Percentiles rank a stretch among this genome's conserved stretches.
phyloP scores from a whole-genome alignment of 2,888 invertebrate species.

The Napeogenes inachia region DNA sequence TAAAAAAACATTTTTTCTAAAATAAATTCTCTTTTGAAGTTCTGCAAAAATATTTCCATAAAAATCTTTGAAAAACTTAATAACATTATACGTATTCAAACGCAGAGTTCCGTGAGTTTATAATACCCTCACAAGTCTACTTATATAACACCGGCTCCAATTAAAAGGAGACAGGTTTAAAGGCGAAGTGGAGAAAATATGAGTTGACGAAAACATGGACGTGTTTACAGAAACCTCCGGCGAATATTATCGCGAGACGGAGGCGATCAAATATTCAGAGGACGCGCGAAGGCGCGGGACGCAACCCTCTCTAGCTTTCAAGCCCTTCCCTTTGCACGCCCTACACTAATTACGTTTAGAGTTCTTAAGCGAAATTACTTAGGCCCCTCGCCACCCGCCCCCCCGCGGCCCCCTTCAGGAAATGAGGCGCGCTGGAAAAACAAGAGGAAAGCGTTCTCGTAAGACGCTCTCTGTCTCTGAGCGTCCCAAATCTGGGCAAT shows the following conservation, averaged over 20 bases:
- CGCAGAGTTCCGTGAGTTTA: constrained; percentile 68
- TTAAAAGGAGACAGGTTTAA: constrained; percentile 74
- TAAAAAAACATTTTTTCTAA: not conserved
- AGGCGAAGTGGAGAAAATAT: constrained; percentile 64
- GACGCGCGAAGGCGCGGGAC: constrained; percentile 61
- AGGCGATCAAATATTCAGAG: constrained; percentile 75
- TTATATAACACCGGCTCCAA: constrained; percentile 70
- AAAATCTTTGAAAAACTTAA: constrained; percentile 66
- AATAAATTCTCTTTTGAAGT: constrained; percentile 51
- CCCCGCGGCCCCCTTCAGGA: constrained; percentile 69
- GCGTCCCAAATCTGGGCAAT: constrained; percentile 75
- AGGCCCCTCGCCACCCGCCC: constrained; percentile 75
- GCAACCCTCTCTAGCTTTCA: constrained; percentile 81
- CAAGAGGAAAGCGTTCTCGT: constrained; percentile 73
- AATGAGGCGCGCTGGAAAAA: constrained; percentile 76
- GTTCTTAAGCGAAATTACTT: constrained; percentile 83
- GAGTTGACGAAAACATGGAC: constrained; percentile 67
- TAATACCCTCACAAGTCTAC: constrained; percentile 74
- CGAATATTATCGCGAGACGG: constrained; percentile 76
- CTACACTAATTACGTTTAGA: constrained; percentile 83
- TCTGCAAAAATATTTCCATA: constrained; percentile 49
- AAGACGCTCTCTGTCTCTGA: constrained; percentile 68
- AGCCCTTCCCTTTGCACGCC: constrained; percentile 80
- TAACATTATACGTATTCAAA: constrained; percentile 64
- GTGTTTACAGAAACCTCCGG: constrained; percentile 76